These are phyloP conservation scores for Shinisaurus crocodilurus DNA, from an alignment of 2,113 vertebrate genomes.

Conservation along the genomic window DNA sequence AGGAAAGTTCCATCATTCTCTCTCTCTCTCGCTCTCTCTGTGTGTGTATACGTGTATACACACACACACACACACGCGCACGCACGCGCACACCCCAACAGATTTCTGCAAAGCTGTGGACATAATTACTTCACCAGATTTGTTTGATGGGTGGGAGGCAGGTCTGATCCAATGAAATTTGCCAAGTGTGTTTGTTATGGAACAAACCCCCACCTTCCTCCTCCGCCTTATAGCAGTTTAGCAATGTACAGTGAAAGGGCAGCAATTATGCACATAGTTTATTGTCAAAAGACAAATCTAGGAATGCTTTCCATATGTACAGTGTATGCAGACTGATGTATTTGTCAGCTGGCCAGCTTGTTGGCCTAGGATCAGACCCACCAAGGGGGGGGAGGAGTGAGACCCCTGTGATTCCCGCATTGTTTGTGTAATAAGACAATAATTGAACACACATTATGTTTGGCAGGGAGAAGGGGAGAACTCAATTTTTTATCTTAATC, in stretches of 20 bases:
- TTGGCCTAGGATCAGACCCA: conserved; percentile 25
- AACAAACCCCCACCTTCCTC: not conserved
- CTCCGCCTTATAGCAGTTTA: not conserved
- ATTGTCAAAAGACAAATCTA: conserved; percentile 20
- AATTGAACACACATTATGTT: conserved; percentile 6
- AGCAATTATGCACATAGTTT: conserved; percentile 4
- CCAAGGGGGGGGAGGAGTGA: not conserved
- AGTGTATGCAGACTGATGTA: conserved; percentile 1
- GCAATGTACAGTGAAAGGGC: not conserved
- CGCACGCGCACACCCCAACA: not conserved
- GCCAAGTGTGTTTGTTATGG: not conserved
- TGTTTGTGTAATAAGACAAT: conserved; percentile 24
- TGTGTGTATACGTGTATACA: too few species aligned
- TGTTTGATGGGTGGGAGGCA: conserved; percentile 2
- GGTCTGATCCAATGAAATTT: not conserved
- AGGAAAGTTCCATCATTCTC: not conserved
- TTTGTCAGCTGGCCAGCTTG: conserved; percentile 27
- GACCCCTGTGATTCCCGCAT: not conserved
- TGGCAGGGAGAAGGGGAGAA: not conserved
- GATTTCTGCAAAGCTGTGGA: not conserved
- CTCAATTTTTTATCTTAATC: not conserved
- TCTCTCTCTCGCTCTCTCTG: too few species aligned
- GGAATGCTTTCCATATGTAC: conserved; percentile 45
- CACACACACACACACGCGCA: not conserved
- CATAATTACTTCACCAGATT: conserved; percentile 10